Percentiles rank a stretch among this genome's conserved stretches.
Evolutionary conservation across 2,113 vertebrate genomes (phyloP).

Genomic region (Carollia perspicillata): DNA sequence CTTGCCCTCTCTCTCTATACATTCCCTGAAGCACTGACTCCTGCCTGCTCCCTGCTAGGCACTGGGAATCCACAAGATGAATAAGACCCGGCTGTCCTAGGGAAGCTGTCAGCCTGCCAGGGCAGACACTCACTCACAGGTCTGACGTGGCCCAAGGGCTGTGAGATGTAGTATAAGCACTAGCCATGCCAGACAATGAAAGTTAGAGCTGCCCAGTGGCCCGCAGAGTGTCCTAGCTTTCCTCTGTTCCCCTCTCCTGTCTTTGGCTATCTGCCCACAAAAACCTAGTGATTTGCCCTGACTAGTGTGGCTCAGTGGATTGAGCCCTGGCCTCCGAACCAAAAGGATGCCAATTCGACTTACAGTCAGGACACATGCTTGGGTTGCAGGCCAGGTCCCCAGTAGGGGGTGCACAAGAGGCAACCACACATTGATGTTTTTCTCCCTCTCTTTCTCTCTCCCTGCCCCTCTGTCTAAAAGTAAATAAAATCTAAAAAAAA

Average conservation of each 20-base stretch:
- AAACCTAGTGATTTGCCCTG: background rate
- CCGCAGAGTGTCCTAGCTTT: background rate
- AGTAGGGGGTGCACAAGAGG: no score
- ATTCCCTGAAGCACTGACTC: background rate
- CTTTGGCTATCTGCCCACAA: background rate
- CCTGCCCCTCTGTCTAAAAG: no score
- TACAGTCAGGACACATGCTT: no score
- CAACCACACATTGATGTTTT: no score
- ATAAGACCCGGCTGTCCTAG: background rate
- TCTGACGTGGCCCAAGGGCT: background rate
- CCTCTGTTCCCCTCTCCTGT: background rate
- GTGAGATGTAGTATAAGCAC: background rate
- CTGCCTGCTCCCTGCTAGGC: background rate
- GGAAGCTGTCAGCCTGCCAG: background rate
- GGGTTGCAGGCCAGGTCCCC: no score
- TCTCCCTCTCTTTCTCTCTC: no score
- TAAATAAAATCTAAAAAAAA: no score
- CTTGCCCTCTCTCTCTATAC: background rate
- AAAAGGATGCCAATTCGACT: no score
- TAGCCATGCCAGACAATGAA: fast-evolving
- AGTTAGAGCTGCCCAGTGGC: background rate
- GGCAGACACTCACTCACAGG: background rate
- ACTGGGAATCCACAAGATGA: background rate
- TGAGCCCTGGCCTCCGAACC: no score
- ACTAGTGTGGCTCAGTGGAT: no score